Conservation (phyloP, 2,888 invertebrate species). For the Homarus gammarus region DNA sequence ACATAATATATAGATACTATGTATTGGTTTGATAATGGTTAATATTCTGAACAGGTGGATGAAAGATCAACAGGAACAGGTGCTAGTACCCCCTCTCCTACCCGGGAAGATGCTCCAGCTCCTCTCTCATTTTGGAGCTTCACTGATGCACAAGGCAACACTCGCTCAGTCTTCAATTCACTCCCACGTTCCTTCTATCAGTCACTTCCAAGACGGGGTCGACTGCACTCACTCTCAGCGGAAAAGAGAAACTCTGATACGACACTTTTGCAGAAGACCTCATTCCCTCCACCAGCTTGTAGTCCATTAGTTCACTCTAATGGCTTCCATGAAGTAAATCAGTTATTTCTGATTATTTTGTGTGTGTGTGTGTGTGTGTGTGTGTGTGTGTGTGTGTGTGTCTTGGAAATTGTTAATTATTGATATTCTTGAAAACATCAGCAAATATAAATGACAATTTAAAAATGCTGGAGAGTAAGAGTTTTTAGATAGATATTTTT, state of each 20-base stretch:
- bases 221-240: slow-evolving; percentile 77
- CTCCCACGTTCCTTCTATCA: slow-evolving; percentile 75
- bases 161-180: slow-evolving; percentile 75
- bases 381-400: no score
- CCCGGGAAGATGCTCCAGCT: slow-evolving; percentile 70
- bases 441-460: no score
- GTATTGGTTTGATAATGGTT: not conserved
- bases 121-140: slow-evolving; percentile 74
- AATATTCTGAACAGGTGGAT: slow-evolving; percentile 65
- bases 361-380: no score
- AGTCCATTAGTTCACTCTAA: slow-evolving; percentile 76
- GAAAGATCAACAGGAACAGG: slow-evolving; percentile 69
- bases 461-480: no score
- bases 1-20: slow-evolving; percentile 9
- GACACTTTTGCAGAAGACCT: slow-evolving; percentile 81
- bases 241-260: slow-evolving; percentile 82
- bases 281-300: slow-evolving; percentile 82
- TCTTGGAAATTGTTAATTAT: no score
- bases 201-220: slow-evolving; percentile 72
- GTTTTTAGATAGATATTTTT: no score
- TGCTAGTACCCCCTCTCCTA: slow-evolving; percentile 66
- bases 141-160: slow-evolving; percentile 74
- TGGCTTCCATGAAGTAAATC: slow-evolving; percentile 73
- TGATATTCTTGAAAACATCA: no score
- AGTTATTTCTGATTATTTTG: no score